Conservation (phyloP, 2,797 vertebrate species). For the Mormyrus hasselquistii region DNA sequence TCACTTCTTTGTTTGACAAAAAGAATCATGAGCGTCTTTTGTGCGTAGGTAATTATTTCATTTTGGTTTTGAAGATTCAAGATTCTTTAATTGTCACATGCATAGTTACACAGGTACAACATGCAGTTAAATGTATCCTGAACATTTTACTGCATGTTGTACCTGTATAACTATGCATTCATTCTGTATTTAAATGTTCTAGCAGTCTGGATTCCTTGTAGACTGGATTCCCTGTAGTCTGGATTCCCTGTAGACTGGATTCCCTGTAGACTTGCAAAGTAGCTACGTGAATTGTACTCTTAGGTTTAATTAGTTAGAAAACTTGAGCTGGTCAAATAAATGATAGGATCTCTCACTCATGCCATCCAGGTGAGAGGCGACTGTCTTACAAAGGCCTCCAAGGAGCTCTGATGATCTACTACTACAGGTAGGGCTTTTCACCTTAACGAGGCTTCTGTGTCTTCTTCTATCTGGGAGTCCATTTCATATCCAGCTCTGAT, state of each 20-base stretch:
- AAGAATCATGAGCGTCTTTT: constrained; percentile 85
- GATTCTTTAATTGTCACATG: too few relatives aligned
- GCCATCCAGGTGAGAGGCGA: constrained; percentile 76
- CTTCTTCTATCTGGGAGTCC: not conserved
- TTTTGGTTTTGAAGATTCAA: not conserved
- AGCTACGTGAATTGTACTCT: not conserved
- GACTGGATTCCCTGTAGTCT: not conserved
- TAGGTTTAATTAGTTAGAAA: not conserved
- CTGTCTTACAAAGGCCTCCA: constrained; percentile 88
- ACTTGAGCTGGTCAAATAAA: not conserved
- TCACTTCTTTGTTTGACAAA: constrained; percentile 84
- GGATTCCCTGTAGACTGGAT: not conserved
- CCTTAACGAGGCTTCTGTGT: not conserved
- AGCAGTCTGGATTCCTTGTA: not conserved
- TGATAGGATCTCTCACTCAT: not conserved
- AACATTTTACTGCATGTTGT: too few relatives aligned
- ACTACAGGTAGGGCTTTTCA: constrained; percentile 75
- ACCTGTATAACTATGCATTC: too few relatives aligned
- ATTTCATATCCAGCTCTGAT: not conserved
- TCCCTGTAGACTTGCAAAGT: not conserved
- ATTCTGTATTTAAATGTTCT: not conserved
- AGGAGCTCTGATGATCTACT: constrained; percentile 93
- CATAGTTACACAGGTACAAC: too few relatives aligned
- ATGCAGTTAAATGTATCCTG: too few relatives aligned
- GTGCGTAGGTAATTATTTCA: constrained; percentile 71